Evolutionary conservation across 2,888 invertebrate species (phyloP).

Genomic region (Watsonalla binaria): DNA sequence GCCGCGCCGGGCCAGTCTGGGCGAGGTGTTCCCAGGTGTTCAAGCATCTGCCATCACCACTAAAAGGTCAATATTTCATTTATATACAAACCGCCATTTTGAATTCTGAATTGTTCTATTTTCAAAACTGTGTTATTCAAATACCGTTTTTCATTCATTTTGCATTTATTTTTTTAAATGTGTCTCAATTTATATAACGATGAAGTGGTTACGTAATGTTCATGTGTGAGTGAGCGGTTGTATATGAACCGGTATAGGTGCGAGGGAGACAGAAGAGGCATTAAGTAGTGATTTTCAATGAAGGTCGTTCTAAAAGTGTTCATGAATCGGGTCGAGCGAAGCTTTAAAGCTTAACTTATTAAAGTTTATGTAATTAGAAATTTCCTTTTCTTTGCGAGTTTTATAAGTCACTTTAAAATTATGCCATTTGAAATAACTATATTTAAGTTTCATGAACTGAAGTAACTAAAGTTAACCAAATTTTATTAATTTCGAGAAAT

Average conservation of each 20-base stretch:
- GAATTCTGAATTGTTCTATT: neutral
- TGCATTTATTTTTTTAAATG: constrained; percentile 9
- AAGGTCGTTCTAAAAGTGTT: constrained; percentile 15
- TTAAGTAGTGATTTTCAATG: constrained; percentile 11
- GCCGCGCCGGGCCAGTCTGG: constrained; percentile 60
- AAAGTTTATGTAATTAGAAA: no score
- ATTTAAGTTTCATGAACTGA: no score
- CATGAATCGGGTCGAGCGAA: constrained; percentile 7
- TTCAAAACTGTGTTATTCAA: constrained; percentile 13
- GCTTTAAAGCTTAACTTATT: no score
- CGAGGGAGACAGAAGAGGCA: constrained; percentile 21
- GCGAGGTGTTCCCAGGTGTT: constrained; percentile 71
- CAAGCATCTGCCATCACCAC: constrained; percentile 55
- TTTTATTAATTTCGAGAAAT: no score
- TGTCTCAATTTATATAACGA: constrained; percentile 11
- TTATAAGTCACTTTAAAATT: no score
- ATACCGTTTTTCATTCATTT: constrained; percentile 13
- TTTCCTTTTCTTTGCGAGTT: no score
- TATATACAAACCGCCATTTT: constrained; percentile 36
- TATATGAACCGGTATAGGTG: constrained; percentile 20
- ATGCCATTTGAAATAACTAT: no score
- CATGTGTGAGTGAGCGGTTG: constrained; percentile 20
- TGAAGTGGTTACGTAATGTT: constrained; percentile 30
- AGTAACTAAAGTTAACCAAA: no score
- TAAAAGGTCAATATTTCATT: constrained; percentile 58